These are phyloP conservation scores for Drosophila littoralis DNA, from an alignment of 1,140 invertebrate species.

Conservation along the genomic window DNA sequence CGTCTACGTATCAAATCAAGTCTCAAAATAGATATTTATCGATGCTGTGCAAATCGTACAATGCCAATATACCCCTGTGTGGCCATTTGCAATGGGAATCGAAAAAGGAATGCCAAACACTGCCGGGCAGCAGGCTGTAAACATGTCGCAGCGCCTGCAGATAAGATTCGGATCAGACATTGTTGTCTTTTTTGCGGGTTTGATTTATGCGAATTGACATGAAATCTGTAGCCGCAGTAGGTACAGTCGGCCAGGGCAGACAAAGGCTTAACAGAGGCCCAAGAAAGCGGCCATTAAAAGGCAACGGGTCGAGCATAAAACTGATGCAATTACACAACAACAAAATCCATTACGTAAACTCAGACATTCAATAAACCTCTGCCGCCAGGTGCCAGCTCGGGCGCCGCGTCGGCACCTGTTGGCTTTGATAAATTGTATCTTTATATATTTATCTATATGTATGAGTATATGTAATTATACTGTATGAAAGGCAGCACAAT, in stretches of 20 bases:
- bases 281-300: conserved; percentile 20
- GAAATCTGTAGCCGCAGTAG: neutral
- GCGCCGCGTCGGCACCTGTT: conserved; percentile 42
- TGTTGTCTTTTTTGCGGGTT: neutral
- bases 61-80: too few relatives aligned
- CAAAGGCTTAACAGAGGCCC: conserved; percentile 21
- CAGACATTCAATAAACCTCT: conserved; percentile 67
- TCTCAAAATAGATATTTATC: too few relatives aligned
- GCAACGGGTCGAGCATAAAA: conserved; percentile 40
- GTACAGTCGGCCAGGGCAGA: neutral
- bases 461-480: conserved; percentile 27
- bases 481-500: conserved; percentile 14
- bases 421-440: conserved; percentile 17
- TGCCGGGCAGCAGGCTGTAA: conserved; percentile 42
- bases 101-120: neutral
- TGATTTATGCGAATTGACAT: conserved; percentile 38
- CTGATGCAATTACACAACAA: conserved; percentile 64
- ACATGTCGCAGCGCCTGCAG: conserved; percentile 48
- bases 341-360: conserved; percentile 51
- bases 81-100: too few relatives aligned
- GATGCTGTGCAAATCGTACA: too few relatives aligned
- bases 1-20: too few relatives aligned
- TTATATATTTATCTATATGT: neutral
- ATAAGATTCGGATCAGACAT: conserved; percentile 40
- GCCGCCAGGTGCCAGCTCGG: conserved; percentile 12